These are phyloP conservation scores for Philypnodon macrostomus DNA, from an alignment of 2,797 vertebrate species.

Conservation along the genomic window DNA sequence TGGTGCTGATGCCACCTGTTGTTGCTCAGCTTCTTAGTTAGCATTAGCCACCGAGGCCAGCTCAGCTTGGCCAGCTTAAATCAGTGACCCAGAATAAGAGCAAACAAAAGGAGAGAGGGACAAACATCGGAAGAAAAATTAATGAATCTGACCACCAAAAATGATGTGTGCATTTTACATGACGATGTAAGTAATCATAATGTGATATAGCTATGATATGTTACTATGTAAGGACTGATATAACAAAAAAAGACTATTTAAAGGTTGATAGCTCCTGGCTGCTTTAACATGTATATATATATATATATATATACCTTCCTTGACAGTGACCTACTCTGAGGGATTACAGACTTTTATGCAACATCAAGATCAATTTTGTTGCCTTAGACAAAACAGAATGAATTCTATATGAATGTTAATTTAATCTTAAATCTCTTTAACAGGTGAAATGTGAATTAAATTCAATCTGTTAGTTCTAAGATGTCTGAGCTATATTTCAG, in stretches of 20 bases:
- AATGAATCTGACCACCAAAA: too few species aligned
- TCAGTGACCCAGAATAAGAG: conserved; percentile 63
- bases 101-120: conserved; percentile 43
- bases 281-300: too few species aligned
- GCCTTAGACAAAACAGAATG: background rate
- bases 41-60: conserved; percentile 61
- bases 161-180: background rate
- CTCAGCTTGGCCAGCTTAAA: conserved; percentile 69
- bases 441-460: too few species aligned
- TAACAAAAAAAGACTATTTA: background rate
- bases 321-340: conserved; percentile 41
- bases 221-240: background rate
- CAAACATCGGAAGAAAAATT: conserved; percentile 14
- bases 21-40: conserved; percentile 66
- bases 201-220: background rate
- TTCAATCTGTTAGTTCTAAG: too few species aligned
- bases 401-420: too few species aligned
- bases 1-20: conserved; percentile 58
- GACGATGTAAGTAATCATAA: too few species aligned
- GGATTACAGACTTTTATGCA: conserved; percentile 61
- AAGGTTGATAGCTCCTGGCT: background rate
- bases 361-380: conserved; percentile 19
- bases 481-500: background rate
- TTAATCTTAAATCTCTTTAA: too few species aligned
- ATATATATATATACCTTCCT: too few species aligned